These are phyloP conservation scores for Leptopilina syphax DNA, from an alignment of 2,888 invertebrate species.

Conservation along the genomic window DNA sequence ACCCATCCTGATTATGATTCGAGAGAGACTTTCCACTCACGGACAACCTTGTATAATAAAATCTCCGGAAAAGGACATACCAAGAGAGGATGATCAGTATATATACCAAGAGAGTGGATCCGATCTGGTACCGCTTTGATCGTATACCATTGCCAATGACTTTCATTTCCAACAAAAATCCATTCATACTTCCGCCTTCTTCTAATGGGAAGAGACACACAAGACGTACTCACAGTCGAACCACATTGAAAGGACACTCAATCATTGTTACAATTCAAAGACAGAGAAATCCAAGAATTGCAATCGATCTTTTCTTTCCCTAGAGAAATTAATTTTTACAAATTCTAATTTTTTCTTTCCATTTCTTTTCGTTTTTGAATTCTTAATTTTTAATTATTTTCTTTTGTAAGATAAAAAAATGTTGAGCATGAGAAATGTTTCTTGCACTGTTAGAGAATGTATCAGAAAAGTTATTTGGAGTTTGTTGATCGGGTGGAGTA, in stretches of 20 bases:
- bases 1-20: slow-evolving; percentile 67
- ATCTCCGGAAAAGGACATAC: slow-evolving; percentile 69
- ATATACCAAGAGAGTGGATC: slow-evolving; percentile 51
- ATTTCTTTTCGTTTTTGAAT: too few relatives aligned
- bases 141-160: slow-evolving; percentile 45
- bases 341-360: not conserved
- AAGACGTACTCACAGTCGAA: slow-evolving; percentile 62
- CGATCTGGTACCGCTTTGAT: slow-evolving; percentile 63
- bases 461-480: not conserved
- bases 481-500: slow-evolving; percentile 14
- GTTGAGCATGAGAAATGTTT: too few relatives aligned
- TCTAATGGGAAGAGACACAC: slow-evolving; percentile 60
- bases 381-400: too few relatives aligned
- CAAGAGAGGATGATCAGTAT: slow-evolving; percentile 47
- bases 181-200: slow-evolving; percentile 65
- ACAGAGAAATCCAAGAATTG: slow-evolving; percentile 6
- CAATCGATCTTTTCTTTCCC: not conserved
- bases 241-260: slow-evolving; percentile 25
- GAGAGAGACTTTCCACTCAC: slow-evolving; percentile 61
- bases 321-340: not conserved
- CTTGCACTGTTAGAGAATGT: too few relatives aligned
- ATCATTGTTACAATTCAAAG: slow-evolving; percentile 22
- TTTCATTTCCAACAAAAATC: slow-evolving; percentile 59
- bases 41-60: slow-evolving; percentile 68
- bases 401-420: too few relatives aligned